These are phyloP conservation scores for Dioctria linearis DNA, from an alignment of 2,888 invertebrate genomes.

Conservation along the genomic window DNA sequence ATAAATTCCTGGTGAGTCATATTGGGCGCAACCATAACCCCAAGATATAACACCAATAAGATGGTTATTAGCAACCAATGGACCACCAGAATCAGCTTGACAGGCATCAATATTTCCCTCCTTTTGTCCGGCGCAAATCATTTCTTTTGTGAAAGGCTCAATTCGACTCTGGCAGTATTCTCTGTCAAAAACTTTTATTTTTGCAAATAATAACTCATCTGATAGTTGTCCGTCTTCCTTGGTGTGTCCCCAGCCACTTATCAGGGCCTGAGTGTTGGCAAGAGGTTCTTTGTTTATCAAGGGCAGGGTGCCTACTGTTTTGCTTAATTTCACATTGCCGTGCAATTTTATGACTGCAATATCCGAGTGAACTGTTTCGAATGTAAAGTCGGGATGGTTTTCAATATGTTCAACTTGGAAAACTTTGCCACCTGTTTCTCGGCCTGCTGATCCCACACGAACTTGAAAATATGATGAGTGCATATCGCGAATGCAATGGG, in stretches of 20 bases:
- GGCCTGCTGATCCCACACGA: neutral
- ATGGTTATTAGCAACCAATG: neutral
- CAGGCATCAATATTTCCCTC: neutral
- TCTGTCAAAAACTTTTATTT: neutral
- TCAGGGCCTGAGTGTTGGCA: neutral
- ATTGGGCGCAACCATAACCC: slow-evolving; percentile 1
- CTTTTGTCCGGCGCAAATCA: slow-evolving; percentile 14
- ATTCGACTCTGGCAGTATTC: neutral
- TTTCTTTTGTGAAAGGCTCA: neutral
- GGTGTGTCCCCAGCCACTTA: slow-evolving; percentile 14
- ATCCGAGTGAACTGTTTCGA: neutral
- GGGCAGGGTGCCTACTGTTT: neutral
- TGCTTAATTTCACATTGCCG: neutral
- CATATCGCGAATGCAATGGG: neutral
- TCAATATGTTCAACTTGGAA: neutral
- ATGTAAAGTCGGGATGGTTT: neutral
- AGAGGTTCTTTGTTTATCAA: neutral
- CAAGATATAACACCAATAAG: slow-evolving; percentile 5
- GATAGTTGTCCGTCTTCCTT: neutral
- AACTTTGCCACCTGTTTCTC: neutral
- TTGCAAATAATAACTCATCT: neutral
- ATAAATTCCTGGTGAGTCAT: neutral
- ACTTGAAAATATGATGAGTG: neutral
- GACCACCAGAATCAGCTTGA: slow-evolving; percentile 13
- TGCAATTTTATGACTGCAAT: neutral